Percentiles rank a stretch among this genome's conserved stretches.
Evolutionary conservation across 2,888 invertebrate species (phyloP).

Genomic region (Chamaedrilus cognettii): DNA sequence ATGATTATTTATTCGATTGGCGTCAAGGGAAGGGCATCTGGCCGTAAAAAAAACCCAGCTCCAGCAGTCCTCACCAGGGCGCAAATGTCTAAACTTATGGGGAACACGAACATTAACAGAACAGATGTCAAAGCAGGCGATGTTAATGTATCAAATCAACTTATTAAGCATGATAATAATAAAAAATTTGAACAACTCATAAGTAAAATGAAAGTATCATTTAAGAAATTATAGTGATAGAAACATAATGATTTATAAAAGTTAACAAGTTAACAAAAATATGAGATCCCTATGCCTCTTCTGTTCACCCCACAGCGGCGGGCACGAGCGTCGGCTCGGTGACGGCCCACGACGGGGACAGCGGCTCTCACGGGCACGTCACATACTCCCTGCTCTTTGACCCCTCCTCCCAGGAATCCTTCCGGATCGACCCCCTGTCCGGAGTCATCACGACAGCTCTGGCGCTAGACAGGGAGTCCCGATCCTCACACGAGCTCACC

Average conservation of each 20-base stretch:
- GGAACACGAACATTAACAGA: no score
- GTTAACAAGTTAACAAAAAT: no score
- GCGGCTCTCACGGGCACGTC: conserved; percentile 25
- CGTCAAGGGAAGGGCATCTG: no score
- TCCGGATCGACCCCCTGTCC: conserved; percentile 69
- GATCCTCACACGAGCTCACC: conserved; percentile 19
- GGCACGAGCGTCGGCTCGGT: conserved; percentile 32
- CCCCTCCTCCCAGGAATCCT: conserved; percentile 67
- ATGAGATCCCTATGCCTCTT: no score
- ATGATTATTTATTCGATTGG: no score
- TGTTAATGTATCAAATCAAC: no score
- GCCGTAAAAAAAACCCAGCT: no score
- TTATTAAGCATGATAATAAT: background rate
- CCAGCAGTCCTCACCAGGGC: no score
- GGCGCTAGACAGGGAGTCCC: conserved; percentile 31
- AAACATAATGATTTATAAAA: no score
- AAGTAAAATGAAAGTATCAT: background rate
- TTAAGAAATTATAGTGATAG: background rate
- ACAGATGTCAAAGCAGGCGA: no score
- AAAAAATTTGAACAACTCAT: background rate
- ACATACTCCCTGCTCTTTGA: conserved; percentile 19
- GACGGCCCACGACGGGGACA: conserved; percentile 27
- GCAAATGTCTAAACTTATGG: no score
- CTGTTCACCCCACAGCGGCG: background rate
- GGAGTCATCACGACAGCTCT: conserved; percentile 21